phyloP scores from a whole-genome alignment of 2,113 vertebrate genomes.

The Scopus umbretta region DNA sequence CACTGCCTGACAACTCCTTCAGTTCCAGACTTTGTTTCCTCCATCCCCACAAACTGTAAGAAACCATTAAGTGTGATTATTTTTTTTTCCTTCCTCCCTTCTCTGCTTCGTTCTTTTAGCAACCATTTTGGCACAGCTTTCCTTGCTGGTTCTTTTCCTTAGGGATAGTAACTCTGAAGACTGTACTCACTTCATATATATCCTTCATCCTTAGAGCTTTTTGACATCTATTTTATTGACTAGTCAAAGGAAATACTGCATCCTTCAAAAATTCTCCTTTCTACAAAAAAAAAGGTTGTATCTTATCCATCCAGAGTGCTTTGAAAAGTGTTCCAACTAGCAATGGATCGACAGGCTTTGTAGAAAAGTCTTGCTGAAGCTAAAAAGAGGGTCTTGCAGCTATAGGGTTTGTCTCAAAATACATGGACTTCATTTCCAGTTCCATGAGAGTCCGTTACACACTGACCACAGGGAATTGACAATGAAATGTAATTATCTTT shows the following conservation, averaged over 20 bases:
- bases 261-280: background rate
- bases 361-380: background rate
- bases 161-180: background rate
- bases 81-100: background rate
- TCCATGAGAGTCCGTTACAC: background rate
- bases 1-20: conserved; percentile 23
- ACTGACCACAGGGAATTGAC: background rate
- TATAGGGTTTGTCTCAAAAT: background rate
- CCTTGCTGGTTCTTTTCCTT: background rate
- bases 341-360: background rate
- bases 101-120: background rate
- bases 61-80: conserved; percentile 17
- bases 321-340: background rate
- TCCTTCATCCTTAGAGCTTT: background rate
- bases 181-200: background rate
- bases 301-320: background rate
- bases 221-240: background rate
- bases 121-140: conserved; percentile 10
- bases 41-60: background rate
- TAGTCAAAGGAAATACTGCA: background rate
- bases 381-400: background rate
- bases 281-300: background rate
- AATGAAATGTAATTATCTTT: background rate
- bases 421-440: background rate
- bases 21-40: conserved; percentile 33